Conservation (phyloP, 2,113 vertebrate genomes). For the Syngnathus typhle region DNA sequence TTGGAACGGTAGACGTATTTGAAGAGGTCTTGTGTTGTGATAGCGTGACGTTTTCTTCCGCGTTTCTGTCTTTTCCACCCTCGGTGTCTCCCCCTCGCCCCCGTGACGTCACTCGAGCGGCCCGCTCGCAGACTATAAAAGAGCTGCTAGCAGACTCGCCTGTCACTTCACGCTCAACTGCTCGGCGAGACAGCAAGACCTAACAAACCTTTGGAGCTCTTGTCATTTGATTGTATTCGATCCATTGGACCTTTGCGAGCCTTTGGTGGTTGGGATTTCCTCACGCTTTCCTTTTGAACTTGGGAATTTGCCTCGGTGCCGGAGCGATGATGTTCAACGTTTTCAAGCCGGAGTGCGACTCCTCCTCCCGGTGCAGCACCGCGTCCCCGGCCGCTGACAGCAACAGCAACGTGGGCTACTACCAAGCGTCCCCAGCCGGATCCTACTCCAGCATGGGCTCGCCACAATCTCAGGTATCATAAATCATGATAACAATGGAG, state of each 20-base stretch:
- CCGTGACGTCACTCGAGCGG: conserved; percentile 42
- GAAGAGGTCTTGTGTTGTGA: fast-evolving
- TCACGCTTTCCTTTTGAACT: conserved; percentile 1
- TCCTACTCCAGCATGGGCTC: conserved; percentile 87
- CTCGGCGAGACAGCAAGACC: background rate
- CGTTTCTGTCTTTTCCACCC: conserved; percentile 27
- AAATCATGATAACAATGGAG: background rate
- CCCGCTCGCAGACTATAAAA: conserved; percentile 36
- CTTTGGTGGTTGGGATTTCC: conserved; percentile 26
- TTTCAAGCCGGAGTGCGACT: conserved; percentile 84
- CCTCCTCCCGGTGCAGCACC: conserved; percentile 92
- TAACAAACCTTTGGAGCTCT: background rate
- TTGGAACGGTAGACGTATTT: background rate
- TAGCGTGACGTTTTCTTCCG: conserved; percentile 3
- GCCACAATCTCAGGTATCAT: conserved; percentile 81
- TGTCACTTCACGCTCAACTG: conserved; percentile 35
- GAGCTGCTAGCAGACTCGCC: background rate
- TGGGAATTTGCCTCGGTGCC: background rate
- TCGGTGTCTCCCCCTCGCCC: background rate
- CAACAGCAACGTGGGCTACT: conserved; percentile 72
- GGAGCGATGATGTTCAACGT: conserved; percentile 80
- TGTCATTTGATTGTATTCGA: background rate
- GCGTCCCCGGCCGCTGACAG: conserved; percentile 82
- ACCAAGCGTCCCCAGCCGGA: conserved; percentile 75
- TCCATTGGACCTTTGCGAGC: background rate